phyloP scores from a whole-genome alignment of 1,140 invertebrate genomes.

The Papilio aristodemus region DNA sequence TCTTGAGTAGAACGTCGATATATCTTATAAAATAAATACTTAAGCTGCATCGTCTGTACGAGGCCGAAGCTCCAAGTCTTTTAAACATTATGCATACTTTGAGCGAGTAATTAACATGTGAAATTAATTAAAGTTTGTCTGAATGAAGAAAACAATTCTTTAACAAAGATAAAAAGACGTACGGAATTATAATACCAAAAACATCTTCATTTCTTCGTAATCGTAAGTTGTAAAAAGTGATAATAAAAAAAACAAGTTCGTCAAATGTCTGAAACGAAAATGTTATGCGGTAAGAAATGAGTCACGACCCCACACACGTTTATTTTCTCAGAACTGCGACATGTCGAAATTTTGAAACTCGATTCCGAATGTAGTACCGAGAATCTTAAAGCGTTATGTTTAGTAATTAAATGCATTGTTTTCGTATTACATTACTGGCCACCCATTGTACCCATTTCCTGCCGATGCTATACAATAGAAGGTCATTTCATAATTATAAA shows the following conservation, averaged over 20 bases:
- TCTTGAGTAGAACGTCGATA: too few relatives aligned
- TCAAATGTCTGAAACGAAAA: constrained; percentile 20
- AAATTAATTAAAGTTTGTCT: not conserved
- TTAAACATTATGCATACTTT: too few relatives aligned
- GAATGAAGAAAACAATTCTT: not conserved
- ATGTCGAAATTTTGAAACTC: constrained; percentile 23
- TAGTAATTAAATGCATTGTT: constrained; percentile 34
- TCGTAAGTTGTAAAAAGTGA: constrained; percentile 7
- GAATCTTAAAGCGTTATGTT: constrained; percentile 32
- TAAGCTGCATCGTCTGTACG: too few relatives aligned
- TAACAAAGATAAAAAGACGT: not conserved
- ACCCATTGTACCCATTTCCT: constrained; percentile 33
- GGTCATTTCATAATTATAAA: constrained; percentile 27
- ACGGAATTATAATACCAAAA: not conserved
- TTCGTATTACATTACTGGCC: constrained; percentile 29
- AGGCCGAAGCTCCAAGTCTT: too few relatives aligned
- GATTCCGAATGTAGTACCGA: constrained; percentile 17
- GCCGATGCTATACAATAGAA: constrained; percentile 20
- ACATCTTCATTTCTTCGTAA: constrained; percentile 18
- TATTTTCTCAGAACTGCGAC: constrained; percentile 15
- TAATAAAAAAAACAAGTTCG: constrained; percentile 17
- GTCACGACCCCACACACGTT: not conserved
- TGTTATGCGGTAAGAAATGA: constrained; percentile 10
- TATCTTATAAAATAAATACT: too few relatives aligned
- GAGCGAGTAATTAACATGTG: too few relatives aligned